Conservation (phyloP, 2,797 vertebrate genomes). For the Thaleichthys pacificus region DNA sequence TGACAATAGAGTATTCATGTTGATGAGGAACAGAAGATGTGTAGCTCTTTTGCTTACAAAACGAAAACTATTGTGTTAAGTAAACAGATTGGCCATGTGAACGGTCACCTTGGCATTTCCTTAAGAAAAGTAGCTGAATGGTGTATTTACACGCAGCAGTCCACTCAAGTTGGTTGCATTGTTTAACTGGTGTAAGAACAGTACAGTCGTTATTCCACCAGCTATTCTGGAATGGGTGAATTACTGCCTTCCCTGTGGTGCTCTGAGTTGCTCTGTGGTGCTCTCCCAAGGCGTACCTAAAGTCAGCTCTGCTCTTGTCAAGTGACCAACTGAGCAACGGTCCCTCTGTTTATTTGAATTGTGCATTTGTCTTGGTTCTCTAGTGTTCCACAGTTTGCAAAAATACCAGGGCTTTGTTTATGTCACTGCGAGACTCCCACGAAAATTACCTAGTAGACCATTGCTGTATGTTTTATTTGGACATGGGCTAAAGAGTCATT, state of each 20-base stretch:
- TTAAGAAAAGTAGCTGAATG: slow-evolving; percentile 45
- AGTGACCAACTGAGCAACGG: slow-evolving; percentile 52
- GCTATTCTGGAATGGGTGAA: slow-evolving; percentile 55
- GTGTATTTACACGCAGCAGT: slow-evolving; percentile 32
- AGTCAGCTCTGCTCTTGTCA: slow-evolving; percentile 58
- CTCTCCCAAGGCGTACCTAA: slow-evolving; percentile 50
- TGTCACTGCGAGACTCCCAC: slow-evolving; percentile 44
- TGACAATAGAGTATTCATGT: slow-evolving; percentile 35
- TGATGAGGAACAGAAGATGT: slow-evolving; percentile 45
- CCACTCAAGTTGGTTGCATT: slow-evolving; percentile 17
- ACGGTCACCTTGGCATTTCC: slow-evolving; percentile 61
- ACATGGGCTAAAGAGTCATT: slow-evolving; percentile 30
- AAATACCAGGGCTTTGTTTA: slow-evolving; percentile 68
- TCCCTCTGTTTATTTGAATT: slow-evolving; percentile 66
- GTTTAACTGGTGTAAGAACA: slow-evolving; percentile 21
- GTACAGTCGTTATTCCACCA: slow-evolving; percentile 35
- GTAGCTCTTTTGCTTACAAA: slow-evolving; percentile 42
- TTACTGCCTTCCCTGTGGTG: slow-evolving; percentile 66
- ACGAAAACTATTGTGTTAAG: slow-evolving; percentile 50
- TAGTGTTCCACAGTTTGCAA: slow-evolving; percentile 47
- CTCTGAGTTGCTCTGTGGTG: background rate
- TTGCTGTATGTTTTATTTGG: slow-evolving; percentile 50
- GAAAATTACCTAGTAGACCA: slow-evolving; percentile 47
- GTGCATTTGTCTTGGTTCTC: slow-evolving; percentile 67
- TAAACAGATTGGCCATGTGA: slow-evolving; percentile 40